phyloP scores from a whole-genome alignment of 2,113 vertebrate genomes.

The Phocoena sinus region DNA sequence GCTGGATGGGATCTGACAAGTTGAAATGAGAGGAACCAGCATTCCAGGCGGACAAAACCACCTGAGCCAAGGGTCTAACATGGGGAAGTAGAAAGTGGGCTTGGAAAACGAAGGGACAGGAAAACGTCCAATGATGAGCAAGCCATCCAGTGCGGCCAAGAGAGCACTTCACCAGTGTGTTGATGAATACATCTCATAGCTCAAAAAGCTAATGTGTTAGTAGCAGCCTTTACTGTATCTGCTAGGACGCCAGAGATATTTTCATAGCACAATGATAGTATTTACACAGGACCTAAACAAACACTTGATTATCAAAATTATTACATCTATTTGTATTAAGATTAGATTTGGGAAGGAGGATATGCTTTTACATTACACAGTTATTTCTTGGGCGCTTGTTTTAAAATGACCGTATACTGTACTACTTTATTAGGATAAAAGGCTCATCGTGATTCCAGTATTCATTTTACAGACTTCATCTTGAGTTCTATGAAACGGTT shows the following conservation, averaged over 20 bases:
- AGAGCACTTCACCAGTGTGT: background rate
- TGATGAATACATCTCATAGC: no score
- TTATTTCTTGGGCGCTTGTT: background rate
- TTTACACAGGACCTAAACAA: background rate
- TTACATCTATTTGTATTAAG: background rate
- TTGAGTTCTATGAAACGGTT: background rate
- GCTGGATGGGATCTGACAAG: background rate
- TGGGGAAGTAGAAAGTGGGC: background rate
- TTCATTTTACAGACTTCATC: background rate
- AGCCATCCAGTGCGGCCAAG: background rate
- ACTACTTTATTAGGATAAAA: background rate
- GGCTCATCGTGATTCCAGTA: background rate
- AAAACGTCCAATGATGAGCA: background rate
- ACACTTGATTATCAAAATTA: background rate
- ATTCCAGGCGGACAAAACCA: background rate
- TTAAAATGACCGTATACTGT: background rate
- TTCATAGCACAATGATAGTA: background rate
- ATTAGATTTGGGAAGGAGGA: background rate
- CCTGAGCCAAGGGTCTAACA: accelerated
- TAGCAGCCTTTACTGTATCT: background rate
- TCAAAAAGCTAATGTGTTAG: background rate
- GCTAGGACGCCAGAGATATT: background rate
- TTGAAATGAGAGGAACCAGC: background rate
- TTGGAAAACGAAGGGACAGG: background rate
- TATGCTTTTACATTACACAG: background rate